These are phyloP conservation scores for Chaenodraco wilsoni DNA, from an alignment of 2,797 vertebrate species.

Conservation along the genomic window DNA sequence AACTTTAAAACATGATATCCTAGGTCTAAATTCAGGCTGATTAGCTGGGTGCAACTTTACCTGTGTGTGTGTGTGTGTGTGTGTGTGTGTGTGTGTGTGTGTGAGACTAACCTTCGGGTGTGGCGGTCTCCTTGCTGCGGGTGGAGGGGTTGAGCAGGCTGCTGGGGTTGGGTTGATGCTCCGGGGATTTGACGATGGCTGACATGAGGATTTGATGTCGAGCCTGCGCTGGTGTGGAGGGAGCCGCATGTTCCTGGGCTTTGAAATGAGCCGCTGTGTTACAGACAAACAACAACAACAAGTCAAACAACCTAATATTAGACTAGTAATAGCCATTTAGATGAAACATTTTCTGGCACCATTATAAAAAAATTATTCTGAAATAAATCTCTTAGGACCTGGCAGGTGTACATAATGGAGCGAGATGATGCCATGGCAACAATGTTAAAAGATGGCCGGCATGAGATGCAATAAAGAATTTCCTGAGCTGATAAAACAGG, in stretches of 20 bases:
- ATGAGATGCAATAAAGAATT: slow-evolving; percentile 23
- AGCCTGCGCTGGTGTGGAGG: slow-evolving; percentile 93
- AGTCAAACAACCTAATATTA: slow-evolving; percentile 21
- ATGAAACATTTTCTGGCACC: background rate
- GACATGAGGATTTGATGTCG: slow-evolving; percentile 99
- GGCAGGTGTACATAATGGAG: slow-evolving; percentile 27
- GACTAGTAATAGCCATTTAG: slow-evolving; percentile 16
- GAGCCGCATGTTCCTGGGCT: slow-evolving; percentile 90
- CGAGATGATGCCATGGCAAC: slow-evolving; percentile 42
- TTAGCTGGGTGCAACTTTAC: background rate
- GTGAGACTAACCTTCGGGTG: slow-evolving; percentile 90
- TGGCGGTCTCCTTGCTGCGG: slow-evolving; percentile 93
- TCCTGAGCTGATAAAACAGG: slow-evolving; percentile 4
- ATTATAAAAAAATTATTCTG: slow-evolving; percentile 13
- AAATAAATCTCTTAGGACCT: slow-evolving; percentile 22
- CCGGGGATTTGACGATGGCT: slow-evolving; percentile 96
- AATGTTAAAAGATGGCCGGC: slow-evolving; percentile 27
- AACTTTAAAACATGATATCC: slow-evolving; percentile 20
- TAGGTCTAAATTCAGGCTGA: slow-evolving; percentile 10
- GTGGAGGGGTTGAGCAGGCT: slow-evolving; percentile 93
- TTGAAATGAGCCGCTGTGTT: slow-evolving; percentile 94
- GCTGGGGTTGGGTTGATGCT: slow-evolving; percentile 96
- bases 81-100: slow-evolving; percentile 15
- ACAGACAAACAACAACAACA: slow-evolving; percentile 12
- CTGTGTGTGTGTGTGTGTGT: background rate